Percentiles rank a stretch among this genome's conserved stretches.
Evolutionary conservation across 2,888 invertebrate genomes (phyloP).

Genomic region (Salpingus planirostris): DNA sequence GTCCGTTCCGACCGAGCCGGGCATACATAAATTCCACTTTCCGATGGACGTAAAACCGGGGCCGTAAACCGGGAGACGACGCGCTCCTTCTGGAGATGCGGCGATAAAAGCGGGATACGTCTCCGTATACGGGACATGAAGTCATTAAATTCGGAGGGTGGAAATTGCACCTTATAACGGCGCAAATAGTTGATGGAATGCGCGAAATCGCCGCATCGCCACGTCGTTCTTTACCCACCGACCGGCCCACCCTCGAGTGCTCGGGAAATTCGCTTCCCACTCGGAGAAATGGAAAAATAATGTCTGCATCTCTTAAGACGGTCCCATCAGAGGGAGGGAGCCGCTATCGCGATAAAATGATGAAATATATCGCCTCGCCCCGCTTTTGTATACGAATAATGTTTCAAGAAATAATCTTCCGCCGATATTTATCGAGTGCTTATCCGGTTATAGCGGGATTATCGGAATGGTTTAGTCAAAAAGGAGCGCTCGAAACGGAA

Average conservation of each 20-base stretch:
- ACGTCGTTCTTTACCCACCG: too few species aligned
- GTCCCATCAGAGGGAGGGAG: conserved; percentile 5
- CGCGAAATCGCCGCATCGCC: too few species aligned
- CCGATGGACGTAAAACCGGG: conserved; percentile 8
- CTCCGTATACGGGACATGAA: conserved; percentile 7
- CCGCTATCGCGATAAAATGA: too few species aligned
- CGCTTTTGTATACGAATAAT: too few species aligned
- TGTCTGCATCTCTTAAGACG: conserved; percentile 7
- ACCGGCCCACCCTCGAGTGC: too few species aligned
- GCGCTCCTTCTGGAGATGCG: conserved; percentile 5
- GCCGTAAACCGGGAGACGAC: conserved; percentile 5
- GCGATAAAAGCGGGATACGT: conserved; percentile 9
- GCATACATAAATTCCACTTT: conserved; percentile 10
- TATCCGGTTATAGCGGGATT: conserved; percentile 20
- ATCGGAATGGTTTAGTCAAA: conserved; percentile 20
- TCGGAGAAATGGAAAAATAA: conserved; percentile 10
- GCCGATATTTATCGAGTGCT: conserved; percentile 15
- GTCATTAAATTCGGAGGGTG: conserved; percentile 8
- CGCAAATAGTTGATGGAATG: conserved; percentile 9
- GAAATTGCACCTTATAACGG: conserved; percentile 4
- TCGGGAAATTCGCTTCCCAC: too few species aligned
- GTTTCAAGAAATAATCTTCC: conserved; percentile 11
- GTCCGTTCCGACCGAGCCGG: conserved; percentile 3
- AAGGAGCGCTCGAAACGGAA: conserved; percentile 19
- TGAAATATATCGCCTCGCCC: too few species aligned